Percentiles rank a stretch among this genome's conserved stretches.
Evolutionary conservation across 2,888 invertebrate species (phyloP).

Genomic region (Sinotaia quadrata): DNA sequence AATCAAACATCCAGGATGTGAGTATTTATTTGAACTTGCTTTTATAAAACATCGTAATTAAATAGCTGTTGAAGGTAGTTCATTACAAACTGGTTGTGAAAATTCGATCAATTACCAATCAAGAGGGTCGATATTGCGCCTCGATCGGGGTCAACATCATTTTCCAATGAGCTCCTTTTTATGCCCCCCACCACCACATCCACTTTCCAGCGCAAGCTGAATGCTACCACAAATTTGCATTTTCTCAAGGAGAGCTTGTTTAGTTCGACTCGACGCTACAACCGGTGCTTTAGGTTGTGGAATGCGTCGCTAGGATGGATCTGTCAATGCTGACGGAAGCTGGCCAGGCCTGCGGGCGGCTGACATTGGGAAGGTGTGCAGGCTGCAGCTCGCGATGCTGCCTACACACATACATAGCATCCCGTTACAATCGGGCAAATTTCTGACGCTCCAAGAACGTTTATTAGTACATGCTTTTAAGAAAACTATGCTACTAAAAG

Average conservation of each 20-base stretch:
- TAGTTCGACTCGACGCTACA: background rate
- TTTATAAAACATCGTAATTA: background rate
- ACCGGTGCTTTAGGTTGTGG: background rate
- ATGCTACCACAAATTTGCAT: too few relatives aligned
- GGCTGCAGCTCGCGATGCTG: conserved; percentile 9
- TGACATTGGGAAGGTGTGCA: conserved; percentile 21
- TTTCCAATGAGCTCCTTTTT: conserved; percentile 2
- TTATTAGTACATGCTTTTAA: background rate
- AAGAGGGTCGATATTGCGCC: conserved; percentile 29
- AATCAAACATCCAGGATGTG: conserved; percentile 28
- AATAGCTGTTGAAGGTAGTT: background rate
- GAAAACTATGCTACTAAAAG: too few relatives aligned
- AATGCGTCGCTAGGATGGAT: background rate
- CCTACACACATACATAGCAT: conserved; percentile 13
- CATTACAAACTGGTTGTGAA: background rate
- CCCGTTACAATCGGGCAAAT: conserved; percentile 4
- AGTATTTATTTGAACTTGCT: conserved; percentile 20
- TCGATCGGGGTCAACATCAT: conserved; percentile 25
- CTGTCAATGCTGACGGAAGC: conserved; percentile 11
- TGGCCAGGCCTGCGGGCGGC: conserved; percentile 9
- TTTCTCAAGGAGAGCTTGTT: background rate
- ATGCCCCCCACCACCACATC: background rate
- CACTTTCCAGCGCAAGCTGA: background rate
- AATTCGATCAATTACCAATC: conserved; percentile 29
- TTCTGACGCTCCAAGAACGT: background rate